Evolutionary conservation across 2,888 invertebrate genomes (phyloP), one percentile per base, ranked within the genome.

Genomic region (Hedychridium roseum): DNA sequence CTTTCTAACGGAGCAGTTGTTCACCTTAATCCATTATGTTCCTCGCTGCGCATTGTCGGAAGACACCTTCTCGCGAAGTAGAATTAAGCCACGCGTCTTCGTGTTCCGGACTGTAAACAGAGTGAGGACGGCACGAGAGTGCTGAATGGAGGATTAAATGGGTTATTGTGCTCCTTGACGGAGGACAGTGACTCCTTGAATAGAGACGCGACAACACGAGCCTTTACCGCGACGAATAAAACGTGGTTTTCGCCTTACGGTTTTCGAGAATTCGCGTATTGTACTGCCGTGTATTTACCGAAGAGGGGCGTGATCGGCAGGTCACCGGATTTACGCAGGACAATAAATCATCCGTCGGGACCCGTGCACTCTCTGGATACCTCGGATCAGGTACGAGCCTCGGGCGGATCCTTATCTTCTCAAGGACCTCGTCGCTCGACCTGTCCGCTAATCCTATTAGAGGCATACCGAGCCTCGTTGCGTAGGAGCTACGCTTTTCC

Each of bases 361-460:
- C 30, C 7, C 28, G 11, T 14, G 27, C 39, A 28, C 37, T 18
- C 27, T 27, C 26, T 15, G 18, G 15, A 17, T 31, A n/a, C n/a
- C n/a, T n/a, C n/a, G n/a, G n/a, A n/a, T n/a, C n/a, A n/a, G n/a
- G n/a, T n/a, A n/a, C n/a, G n/a, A n/a, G n/a, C n/a, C n/a, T n/a
- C n/a, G n/a, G n/a, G n/a, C n/a, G n/a, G n/a, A n/a, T n/a, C n/a
- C n/a, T n/a, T n/a, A n/a, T 64, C 66, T 64, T 18, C 30, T 28
- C 27, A 36, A 57, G 54, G 50, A 56, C 54, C 57, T 60, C 54
- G 60, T 64, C n/a, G n/a, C n/a, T n/a, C 59, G 61, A 70, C 64
- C 72, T 67, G 70, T 68, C 65, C 49, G 47, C 60, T 73, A 72
- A 72, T 73, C 73, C 70, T 68, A 69, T 71, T 73, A 72, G 65